Percentiles rank a stretch among this genome's conserved stretches.
These are phyloP conservation scores for Ceraclea dissimilis DNA, from an alignment of 2,888 invertebrate species.

Conservation along the genomic window DNA sequence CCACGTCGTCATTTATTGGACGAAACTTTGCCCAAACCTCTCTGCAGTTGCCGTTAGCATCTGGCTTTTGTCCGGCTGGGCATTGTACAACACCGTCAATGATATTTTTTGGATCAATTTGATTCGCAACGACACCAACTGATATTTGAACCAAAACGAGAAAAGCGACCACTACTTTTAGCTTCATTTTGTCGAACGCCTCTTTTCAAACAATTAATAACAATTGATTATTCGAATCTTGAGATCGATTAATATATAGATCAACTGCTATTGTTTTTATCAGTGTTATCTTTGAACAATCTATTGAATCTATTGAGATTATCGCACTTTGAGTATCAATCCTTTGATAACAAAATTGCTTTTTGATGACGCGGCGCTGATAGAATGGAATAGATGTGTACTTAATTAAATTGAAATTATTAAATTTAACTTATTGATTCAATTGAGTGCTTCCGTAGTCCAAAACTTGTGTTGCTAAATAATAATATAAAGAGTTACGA, in stretches of 20 bases:
- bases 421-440: no score
- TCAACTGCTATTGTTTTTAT: neutral
- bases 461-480: no score
- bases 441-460: no score
- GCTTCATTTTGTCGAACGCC: neutral
- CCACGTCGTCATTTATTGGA: neutral
- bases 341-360: no score
- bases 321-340: no score
- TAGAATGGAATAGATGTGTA: no score
- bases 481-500: no score
- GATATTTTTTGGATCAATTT: conserved; percentile 26
- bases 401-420: no score
- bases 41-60: conserved; percentile 35
- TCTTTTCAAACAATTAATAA: neutral
- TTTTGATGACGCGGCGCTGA: no score
- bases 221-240: neutral
- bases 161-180: neutral
- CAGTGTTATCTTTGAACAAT: neutral
- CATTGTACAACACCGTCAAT: conserved; percentile 36
- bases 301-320: no score
- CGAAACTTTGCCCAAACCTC: conserved; percentile 16
- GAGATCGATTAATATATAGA: neutral
- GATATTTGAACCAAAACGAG: neutral
- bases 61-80: conserved; percentile 34
- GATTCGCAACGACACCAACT: neutral